Conservation (phyloP, 2,113 vertebrate species). For the Salvelinus fontinalis region DNA sequence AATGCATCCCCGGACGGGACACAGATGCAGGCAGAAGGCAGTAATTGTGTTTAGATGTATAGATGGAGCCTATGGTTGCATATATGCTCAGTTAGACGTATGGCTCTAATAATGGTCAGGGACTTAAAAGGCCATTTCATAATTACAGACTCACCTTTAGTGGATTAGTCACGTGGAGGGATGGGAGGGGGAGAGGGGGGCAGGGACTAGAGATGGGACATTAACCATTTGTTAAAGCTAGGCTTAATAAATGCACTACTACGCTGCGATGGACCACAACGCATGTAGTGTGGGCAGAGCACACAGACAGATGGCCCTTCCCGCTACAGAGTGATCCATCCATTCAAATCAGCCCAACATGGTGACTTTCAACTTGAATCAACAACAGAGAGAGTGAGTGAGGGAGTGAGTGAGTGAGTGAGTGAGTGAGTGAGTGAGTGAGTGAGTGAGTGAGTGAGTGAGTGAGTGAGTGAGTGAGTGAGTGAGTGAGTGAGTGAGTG, state of each 20-base stretch:
- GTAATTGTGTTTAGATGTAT: slow-evolving; percentile 63
- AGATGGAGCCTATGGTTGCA: slow-evolving; percentile 40
- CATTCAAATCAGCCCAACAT: slow-evolving; percentile 46
- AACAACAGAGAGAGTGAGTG: neutral
- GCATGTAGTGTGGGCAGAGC: neutral
- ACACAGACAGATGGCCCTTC: slow-evolving; percentile 32
- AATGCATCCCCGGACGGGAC: slow-evolving; percentile 1
- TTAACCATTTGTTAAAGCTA: slow-evolving; percentile 42
- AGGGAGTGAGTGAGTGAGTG: too few species aligned
- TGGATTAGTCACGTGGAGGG: slow-evolving; percentile 40
- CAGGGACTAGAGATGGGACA: neutral
- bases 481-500: too few species aligned
- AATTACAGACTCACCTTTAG: slow-evolving; percentile 63
- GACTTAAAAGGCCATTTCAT: slow-evolving; percentile 70
- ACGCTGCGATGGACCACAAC: neutral
- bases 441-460: neutral
- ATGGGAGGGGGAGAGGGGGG: slow-evolving; percentile 34
- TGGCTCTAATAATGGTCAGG: slow-evolving; percentile 56
- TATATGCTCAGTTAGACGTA: slow-evolving; percentile 51
- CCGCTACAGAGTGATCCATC: slow-evolving; percentile 37
- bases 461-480: too few species aligned
- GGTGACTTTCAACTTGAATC: slow-evolving; percentile 49
- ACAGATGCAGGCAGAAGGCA: slow-evolving; percentile 19
- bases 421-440: neutral
- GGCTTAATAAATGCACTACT: slow-evolving; percentile 13